Base-by-base conservation (phyloP, 37 sponge, comb jelly and placozoan species). In the Ianthella basta region DNA sequence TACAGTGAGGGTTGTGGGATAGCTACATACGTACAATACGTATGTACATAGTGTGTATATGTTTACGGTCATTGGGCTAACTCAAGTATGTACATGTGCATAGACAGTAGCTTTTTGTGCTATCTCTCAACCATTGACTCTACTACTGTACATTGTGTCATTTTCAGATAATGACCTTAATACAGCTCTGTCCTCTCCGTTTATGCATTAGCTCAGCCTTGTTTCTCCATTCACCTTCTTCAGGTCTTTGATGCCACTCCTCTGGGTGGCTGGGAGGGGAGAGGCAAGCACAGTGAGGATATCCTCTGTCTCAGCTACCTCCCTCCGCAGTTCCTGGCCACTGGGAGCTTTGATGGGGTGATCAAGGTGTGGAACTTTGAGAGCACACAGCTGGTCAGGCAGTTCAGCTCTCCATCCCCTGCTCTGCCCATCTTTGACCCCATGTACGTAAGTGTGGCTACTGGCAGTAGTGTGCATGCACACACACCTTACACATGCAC, bases 321-420 rank as follows among this genome's bases (percentile, higher is more conserved):
- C 53, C 84, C 90, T 10, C 97, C 97, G 10, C 68, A 84, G 35
- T 95, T 91, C 80, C 88, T 99, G 30, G 99, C 96, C 21, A 99
- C 99, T 18, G 97, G 97, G 0, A 97, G 97, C 60, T 99, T 95
- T 84, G 97, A 99, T 86, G 99, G 99, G 2, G 90, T 90, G 68
- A 93, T 94, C 24, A 79, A 85, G 32, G 82, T 97, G 39, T 99
- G 99, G 99, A 92, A 94, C 67, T 86, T 87, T 29, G 96, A 99
- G 82, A 92, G 81, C 25, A 93, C 95, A 82, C 91, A 89, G 55
- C 73, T 87, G 20, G 27, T 96, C 54, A 25, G 83, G 5, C 83
- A 88, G 79, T 93, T 91, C 80, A 57, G 85, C 25, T 64, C 85
- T 27, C 66, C 33, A 19, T 69, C 81, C n/a, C 55, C 44, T 24